Conservation (phyloP, 2,888 invertebrate species). For the Chrysodeixis includens region DNA sequence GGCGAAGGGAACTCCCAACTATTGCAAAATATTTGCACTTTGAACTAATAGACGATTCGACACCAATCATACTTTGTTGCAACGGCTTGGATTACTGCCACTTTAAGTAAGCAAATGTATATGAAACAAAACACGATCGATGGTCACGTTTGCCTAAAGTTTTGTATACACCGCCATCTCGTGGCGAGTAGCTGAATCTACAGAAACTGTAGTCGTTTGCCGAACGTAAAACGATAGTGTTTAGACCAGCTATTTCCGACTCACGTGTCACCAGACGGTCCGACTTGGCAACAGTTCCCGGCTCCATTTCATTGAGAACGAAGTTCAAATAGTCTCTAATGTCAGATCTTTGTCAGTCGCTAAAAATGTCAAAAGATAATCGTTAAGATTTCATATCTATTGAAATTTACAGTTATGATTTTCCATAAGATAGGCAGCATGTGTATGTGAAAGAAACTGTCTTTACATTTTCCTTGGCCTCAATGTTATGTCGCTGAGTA, state of each 20-base stretch:
- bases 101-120: conserved; percentile 9
- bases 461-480: conserved; percentile 18
- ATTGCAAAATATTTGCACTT: conserved; percentile 28
- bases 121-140: conserved; percentile 3
- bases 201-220: conserved; percentile 53
- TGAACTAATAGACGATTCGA: conserved; percentile 3
- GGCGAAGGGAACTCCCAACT: conserved; percentile 27
- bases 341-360: conserved; percentile 61
- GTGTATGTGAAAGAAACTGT: background rate
- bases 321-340: conserved; percentile 76
- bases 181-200: conserved; percentile 71
- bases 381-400: conserved; percentile 11
- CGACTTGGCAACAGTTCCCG: conserved; percentile 81
- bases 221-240: conserved; percentile 62
- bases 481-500: conserved; percentile 7
- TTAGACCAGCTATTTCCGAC: conserved; percentile 77
- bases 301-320: conserved; percentile 76
- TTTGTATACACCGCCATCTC: conserved; percentile 74
- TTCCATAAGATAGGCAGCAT: background rate
- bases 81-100: conserved; percentile 38
- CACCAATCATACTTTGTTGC: conserved; percentile 13
- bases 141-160: conserved; percentile 10
- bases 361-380: conserved; percentile 35
- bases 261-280: conserved; percentile 72
- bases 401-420: conserved; percentile 24